Evolutionary conservation across 2,797 vertebrate species (phyloP), one percentile per base, ranked within the genome.

Genomic region (Mormyrops attenuatus): DNA sequence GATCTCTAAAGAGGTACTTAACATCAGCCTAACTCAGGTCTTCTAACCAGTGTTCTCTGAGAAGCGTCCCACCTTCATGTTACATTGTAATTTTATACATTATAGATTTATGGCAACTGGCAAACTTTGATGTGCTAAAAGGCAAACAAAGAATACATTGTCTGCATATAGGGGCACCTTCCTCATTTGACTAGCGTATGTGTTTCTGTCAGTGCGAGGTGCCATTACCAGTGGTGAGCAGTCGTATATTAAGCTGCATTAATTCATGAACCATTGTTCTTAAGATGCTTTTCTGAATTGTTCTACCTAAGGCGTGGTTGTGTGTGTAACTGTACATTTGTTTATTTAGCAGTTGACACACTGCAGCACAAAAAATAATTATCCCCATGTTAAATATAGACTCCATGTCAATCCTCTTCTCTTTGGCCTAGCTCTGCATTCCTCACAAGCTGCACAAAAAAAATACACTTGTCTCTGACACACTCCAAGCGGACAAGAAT

Each of bases 401-500:
- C 34, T 55, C 85, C 53, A 87, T 57, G 34, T 38, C 30, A 60
- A 20, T 30, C 26, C 34, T 60, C 50, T 57, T 20, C 52, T 38
- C 53, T 41, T 55, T 47, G 41, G 41, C 53, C 1, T 3, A 88
- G 7, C 41, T 13, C 9, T 15, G 60, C 20, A n/a, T 26, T 66
- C 52, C 87, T 49, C 55, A 57, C 8, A 88, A 34, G 30, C 55
- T 34, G 20, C 57, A 22, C n/a, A 26, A 26, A 86, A 87, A 86
- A 55, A n/a, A 41, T 34, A 17, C 52, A 57, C 30, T 30, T 57
- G 87, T 66, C 57, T 49, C 60, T 2, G 8, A 47, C 60, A 11
- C 20, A 89, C 53, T 60, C 20, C 52, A 22, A 50, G 8, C 87
- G 57, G 93, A 93, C 93, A 93, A 86, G 92, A 91, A 73, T 52